Percentiles rank a stretch among this genome's conserved stretches.
These are phyloP conservation scores for Brachyptera putata DNA, from an alignment of 2,888 invertebrate genomes.

Conservation along the genomic window DNA sequence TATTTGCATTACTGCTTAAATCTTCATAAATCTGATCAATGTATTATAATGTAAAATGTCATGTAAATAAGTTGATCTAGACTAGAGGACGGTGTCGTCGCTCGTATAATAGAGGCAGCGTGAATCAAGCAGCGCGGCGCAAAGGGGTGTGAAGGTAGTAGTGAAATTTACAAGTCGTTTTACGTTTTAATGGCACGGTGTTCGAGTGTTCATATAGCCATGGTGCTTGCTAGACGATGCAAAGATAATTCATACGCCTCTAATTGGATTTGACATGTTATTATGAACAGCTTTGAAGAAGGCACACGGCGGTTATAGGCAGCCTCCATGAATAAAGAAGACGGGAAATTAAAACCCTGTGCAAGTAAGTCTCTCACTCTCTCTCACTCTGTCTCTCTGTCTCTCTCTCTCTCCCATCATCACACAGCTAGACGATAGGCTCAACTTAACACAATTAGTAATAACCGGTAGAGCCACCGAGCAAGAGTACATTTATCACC, in stretches of 20 bases:
- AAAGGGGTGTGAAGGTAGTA: neutral
- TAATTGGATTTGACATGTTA: constrained; percentile 19
- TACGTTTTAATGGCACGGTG: constrained; percentile 10
- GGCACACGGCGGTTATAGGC: neutral
- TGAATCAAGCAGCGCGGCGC: neutral
- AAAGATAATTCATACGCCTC: constrained; percentile 18
- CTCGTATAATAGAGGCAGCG: neutral
- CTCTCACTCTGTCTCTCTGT: constrained; percentile 4
- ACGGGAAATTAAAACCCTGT: constrained; percentile 29
- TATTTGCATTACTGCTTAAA: no score
- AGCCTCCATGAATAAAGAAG: constrained; percentile 17
- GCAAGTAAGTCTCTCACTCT: no score
- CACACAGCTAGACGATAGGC: constrained; percentile 19
- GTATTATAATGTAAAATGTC: no score
- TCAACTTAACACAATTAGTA: constrained; percentile 17
- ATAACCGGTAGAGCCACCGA: no score
- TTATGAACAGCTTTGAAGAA: neutral
- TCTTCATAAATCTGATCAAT: no score
- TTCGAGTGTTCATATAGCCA: neutral
- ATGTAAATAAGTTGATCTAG: no score
- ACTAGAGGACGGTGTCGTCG: neutral
- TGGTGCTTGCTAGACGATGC: no score
- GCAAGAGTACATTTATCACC: constrained; percentile 13
- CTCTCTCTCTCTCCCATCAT: constrained; percentile 7
- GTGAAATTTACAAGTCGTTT: constrained; percentile 14